These are phyloP conservation scores for Lomographa bimaculata DNA, from an alignment of 2,888 invertebrate species.

Conservation along the genomic window DNA sequence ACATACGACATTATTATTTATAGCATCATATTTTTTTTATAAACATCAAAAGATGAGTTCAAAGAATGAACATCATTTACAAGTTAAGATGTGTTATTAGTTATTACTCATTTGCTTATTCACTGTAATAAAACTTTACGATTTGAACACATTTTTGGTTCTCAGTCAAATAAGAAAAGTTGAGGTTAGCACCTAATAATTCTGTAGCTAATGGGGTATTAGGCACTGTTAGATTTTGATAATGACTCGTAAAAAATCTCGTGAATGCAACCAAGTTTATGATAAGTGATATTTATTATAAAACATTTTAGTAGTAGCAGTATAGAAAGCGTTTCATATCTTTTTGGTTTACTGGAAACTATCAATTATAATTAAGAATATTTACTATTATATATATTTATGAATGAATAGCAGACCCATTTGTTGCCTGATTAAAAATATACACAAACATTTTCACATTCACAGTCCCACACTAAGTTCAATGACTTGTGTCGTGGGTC, in stretches of 20 bases:
- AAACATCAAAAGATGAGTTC: constrained; percentile 32
- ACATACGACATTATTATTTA: constrained; percentile 32
- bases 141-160: constrained; percentile 32
- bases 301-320: too few relatives aligned
- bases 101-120: constrained; percentile 40
- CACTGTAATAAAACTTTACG: constrained; percentile 48
- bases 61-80: constrained; percentile 33
- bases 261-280: constrained; percentile 6
- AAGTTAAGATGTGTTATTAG: constrained; percentile 41
- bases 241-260: constrained; percentile 13
- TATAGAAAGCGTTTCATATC: too few relatives aligned
- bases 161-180: constrained; percentile 35
- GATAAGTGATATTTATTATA: neutral
- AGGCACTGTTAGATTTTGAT: constrained; percentile 11
- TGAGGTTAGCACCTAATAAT: constrained; percentile 25
- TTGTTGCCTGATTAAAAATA: too few relatives aligned
- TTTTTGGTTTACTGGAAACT: too few relatives aligned
- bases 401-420: too few relatives aligned
- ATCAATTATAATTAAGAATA: too few relatives aligned
- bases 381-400: too few relatives aligned
- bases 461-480: too few relatives aligned
- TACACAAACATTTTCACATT: too few relatives aligned
- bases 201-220: constrained; percentile 16
- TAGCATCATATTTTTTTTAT: constrained; percentile 31
- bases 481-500: too few relatives aligned